Percentiles rank a stretch among this genome's conserved stretches.
Conservation (phyloP, 2,797 vertebrate species). For the Muscicapa comitata region DNA sequence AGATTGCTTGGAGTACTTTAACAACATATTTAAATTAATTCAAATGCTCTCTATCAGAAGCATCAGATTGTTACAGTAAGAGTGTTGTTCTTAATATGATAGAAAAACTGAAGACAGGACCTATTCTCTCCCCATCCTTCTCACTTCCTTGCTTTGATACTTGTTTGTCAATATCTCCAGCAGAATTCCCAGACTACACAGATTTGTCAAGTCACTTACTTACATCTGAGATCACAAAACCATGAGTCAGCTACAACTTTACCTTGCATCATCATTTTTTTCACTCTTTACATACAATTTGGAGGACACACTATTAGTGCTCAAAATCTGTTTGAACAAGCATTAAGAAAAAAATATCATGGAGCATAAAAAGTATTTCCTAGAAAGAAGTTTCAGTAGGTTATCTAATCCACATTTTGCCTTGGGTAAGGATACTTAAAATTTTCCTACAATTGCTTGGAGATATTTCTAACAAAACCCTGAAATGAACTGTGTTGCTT, state of each 20-base stretch:
- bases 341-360: neutral
- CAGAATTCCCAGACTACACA: neutral
- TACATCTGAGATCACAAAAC: neutral
- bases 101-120: neutral
- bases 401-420: neutral
- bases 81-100: neutral
- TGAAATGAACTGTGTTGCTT: neutral
- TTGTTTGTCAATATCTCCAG: neutral
- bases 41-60: neutral
- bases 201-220: neutral
- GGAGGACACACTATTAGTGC: neutral
- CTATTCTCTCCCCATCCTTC: neutral
- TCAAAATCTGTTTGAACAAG: neutral
- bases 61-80: neutral
- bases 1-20: neutral
- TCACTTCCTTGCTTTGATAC: neutral
- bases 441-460: neutral
- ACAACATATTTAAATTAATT: neutral
- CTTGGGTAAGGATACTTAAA: neutral
- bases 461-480: neutral
- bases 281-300: fast-evolving
- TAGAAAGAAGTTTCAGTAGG: neutral
- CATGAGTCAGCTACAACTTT: neutral
- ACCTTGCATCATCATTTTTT: neutral
- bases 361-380: neutral